Percentiles rank a stretch among this genome's conserved stretches.
Conservation (phyloP, 2,113 vertebrate genomes). For the Dasypus novemcinctus region DNA sequence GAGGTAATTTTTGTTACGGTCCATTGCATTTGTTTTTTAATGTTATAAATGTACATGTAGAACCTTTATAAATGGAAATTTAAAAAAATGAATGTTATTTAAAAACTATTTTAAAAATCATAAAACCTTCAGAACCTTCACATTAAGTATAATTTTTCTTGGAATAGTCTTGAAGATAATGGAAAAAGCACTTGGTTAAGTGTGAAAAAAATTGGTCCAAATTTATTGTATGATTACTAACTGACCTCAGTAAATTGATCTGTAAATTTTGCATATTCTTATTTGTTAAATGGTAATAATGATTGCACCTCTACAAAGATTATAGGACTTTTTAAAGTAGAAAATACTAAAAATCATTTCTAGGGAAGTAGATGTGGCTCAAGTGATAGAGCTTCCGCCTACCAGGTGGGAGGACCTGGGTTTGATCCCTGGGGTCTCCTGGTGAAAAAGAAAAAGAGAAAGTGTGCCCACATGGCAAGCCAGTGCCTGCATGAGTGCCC, state of each 20-base stretch:
- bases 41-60: slow-evolving; percentile 29
- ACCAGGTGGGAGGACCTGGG: too few relatives aligned
- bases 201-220: neutral
- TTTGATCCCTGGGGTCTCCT: too few relatives aligned
- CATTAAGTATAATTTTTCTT: neutral
- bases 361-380: too few relatives aligned
- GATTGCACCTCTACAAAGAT: neutral
- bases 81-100: slow-evolving; percentile 51
- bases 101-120: neutral
- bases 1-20: slow-evolving; percentile 36
- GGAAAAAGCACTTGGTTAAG: neutral
- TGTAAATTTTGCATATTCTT: neutral
- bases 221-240: neutral
- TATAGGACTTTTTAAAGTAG: neutral
- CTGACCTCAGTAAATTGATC: neutral
- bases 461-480: too few relatives aligned
- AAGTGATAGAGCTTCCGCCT: too few relatives aligned
- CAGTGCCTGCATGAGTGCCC: too few relatives aligned
- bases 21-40: slow-evolving; percentile 22
- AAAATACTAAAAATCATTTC: neutral
- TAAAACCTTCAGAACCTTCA: neutral
- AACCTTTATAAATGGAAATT: slow-evolving; percentile 58
- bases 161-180: neutral
- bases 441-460: too few relatives aligned
- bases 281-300: neutral